phyloP scores from a whole-genome alignment of 2,113 vertebrate species.

The Thryonomys swinderianus region DNA sequence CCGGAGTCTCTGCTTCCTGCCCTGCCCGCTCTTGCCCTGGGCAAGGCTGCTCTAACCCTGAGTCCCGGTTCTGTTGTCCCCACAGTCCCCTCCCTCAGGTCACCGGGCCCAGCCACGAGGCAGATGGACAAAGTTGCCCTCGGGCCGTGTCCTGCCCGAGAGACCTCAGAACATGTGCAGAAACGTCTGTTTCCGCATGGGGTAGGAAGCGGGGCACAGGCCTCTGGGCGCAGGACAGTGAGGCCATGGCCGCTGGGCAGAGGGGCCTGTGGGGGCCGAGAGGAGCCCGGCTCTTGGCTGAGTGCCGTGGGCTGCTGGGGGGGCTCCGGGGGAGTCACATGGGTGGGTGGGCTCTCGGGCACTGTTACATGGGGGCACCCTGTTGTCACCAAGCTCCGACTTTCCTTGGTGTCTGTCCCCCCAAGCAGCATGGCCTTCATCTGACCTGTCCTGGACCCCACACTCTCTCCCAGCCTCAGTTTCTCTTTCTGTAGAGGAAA shows the following conservation, averaged over 20 bases:
- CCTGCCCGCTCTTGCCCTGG: neutral
- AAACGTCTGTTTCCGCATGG: fast-evolving
- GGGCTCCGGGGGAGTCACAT: neutral
- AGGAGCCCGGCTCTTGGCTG: no score
- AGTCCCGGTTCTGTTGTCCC: neutral
- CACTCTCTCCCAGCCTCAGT: neutral
- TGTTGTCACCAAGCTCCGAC: neutral
- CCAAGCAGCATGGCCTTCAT: neutral
- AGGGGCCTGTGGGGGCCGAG: neutral
- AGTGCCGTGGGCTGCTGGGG: neutral
- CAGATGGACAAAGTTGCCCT: neutral
- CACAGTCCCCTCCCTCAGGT: neutral
- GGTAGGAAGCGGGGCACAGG: neutral
- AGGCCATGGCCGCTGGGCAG: fast-evolving
- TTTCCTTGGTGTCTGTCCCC: neutral
- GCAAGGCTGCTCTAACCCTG: fast-evolving
- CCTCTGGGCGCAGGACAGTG: neutral
- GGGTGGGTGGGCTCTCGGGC: neutral
- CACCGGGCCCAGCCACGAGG: neutral
- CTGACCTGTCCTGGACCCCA: neutral
- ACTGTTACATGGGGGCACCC: fast-evolving
- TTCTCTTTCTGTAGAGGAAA: neutral
- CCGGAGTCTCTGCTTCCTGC: neutral
- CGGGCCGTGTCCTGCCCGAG: no score
- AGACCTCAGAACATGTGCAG: neutral